Evolutionary conservation across 1,140 invertebrate species (phyloP).

Genomic region (Hormaphis cornu): DNA sequence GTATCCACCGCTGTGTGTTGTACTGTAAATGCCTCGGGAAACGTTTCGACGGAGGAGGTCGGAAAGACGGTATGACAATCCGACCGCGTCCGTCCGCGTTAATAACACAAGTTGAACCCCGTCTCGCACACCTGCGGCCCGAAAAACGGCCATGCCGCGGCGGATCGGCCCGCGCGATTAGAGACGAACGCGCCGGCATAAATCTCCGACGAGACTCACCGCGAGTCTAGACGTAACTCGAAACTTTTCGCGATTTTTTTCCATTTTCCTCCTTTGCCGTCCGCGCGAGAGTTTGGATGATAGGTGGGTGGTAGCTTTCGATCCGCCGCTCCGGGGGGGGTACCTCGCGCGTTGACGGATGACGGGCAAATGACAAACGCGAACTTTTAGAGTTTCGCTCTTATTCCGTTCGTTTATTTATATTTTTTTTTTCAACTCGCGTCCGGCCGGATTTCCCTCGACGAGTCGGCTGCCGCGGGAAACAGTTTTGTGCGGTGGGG

Average conservation of each 20-base stretch:
- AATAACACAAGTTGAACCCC: not conserved
- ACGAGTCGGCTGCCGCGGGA: not conserved
- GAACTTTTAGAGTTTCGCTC: conserved; percentile 2
- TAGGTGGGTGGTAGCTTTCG: conserved; percentile 26
- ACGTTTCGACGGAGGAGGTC: too few species aligned
- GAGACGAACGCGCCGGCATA: not conserved
- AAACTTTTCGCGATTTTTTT: conserved; percentile 17
- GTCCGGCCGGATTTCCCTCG: not conserved
- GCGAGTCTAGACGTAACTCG: not conserved
- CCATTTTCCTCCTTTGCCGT: conserved; percentile 24
- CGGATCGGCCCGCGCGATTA: not conserved
- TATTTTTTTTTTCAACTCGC: not conserved
- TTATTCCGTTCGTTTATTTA: too few species aligned
- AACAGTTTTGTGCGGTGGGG: too few species aligned
- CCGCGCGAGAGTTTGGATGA: conserved; percentile 10
- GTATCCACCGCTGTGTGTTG: too few species aligned
- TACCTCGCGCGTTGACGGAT: conserved; percentile 15
- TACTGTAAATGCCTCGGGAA: too few species aligned
- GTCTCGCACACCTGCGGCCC: too few species aligned
- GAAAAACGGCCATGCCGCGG: not conserved
- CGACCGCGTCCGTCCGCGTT: not conserved
- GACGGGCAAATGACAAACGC: conserved; percentile 25
- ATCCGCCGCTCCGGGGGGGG: conserved; percentile 23
- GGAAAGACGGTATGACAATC: too few species aligned
- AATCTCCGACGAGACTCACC: conserved; percentile 4